phyloP scores from a whole-genome alignment of 1,140 invertebrate genomes.

The Paraescarpia echinospica region DNA sequence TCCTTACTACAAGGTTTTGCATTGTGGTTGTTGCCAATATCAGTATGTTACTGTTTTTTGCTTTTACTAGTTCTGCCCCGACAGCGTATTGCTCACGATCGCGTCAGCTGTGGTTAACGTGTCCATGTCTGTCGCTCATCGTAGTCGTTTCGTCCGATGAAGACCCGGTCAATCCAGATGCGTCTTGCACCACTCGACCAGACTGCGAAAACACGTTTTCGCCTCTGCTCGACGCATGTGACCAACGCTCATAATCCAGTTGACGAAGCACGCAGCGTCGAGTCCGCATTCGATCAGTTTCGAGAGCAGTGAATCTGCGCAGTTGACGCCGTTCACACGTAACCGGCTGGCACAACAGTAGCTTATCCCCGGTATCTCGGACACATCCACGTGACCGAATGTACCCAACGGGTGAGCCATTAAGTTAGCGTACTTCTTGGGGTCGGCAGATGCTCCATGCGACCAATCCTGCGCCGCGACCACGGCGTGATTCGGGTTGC shows the following conservation, averaged over 20 bases:
- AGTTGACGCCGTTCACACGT: not conserved
- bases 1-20: not conserved
- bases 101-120: not conserved
- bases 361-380: not conserved
- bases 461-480: not conserved
- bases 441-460: not conserved
- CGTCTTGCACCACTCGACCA: not conserved
- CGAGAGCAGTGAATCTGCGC: not conserved
- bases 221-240: not conserved
- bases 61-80: not conserved
- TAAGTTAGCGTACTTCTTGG: not conserved
- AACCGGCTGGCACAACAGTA: not conserved
- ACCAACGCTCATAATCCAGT: not conserved
- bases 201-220: not conserved
- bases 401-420: not conserved
- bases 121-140: not conserved
- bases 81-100: not conserved
- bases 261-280: not conserved
- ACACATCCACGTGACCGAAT: not conserved
- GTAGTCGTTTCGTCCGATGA: not conserved
- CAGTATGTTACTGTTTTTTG: not conserved
- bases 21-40: not conserved
- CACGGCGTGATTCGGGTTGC: too few species aligned
- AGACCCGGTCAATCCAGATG: not conserved
- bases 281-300: not conserved